Evolutionary conservation across 2,888 invertebrate genomes (phyloP).

Genomic region (Notodonta ziczac): DNA sequence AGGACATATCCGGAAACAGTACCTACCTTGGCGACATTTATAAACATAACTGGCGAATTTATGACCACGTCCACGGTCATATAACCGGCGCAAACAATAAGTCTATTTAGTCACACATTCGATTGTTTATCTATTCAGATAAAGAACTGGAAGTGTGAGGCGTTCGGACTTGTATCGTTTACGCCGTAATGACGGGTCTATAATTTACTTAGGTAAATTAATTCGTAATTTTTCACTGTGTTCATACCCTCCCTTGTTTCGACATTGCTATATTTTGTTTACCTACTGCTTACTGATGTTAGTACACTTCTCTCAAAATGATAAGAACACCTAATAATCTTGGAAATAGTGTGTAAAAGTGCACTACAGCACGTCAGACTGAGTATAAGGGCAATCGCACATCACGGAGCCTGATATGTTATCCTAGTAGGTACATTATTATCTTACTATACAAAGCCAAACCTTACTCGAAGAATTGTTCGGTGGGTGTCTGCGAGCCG

Average conservation of each 20-base stretch:
- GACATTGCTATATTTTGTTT: too few species aligned
- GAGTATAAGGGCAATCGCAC: too few species aligned
- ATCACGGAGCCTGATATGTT: neutral
- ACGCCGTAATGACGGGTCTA: neutral
- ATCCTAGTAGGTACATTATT: neutral
- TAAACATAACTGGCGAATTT: neutral
- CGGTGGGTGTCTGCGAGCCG: constrained; percentile 92
- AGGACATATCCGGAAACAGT: neutral
- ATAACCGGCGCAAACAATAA: neutral
- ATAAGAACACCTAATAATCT: too few species aligned
- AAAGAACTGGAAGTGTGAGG: constrained; percentile 12
- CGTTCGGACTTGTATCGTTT: constrained; percentile 2
- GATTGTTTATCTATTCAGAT: constrained; percentile 5
- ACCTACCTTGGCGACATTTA: neutral
- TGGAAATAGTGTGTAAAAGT: too few species aligned
- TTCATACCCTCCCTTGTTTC: too few species aligned
- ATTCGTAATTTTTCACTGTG: neutral
- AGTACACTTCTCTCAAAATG: too few species aligned
- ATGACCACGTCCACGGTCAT: neutral
- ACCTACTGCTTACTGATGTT: too few species aligned
- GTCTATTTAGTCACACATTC: neutral
- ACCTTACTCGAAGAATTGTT: constrained; percentile 96
- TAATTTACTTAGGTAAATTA: neutral
- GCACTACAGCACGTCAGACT: too few species aligned
- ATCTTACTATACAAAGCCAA: constrained; percentile 24